Evolutionary conservation across 2,888 invertebrate genomes (phyloP).

Genomic region (Ditylenchus weischeri): DNA sequence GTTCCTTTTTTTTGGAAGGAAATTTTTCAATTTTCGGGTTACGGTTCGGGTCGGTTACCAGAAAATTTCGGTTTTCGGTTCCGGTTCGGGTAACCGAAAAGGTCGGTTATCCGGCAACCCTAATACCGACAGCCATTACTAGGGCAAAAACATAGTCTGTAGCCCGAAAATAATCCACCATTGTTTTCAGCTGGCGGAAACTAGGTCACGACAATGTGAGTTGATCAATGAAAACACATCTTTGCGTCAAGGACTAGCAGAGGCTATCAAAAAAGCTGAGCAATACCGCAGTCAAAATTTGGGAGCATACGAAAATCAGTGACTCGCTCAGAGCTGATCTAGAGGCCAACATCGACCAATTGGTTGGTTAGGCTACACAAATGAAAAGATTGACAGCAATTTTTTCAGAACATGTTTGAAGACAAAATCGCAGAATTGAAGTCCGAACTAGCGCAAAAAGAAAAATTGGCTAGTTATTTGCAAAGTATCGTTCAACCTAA

Average conservation of each 20-base stretch:
- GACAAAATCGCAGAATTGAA: constrained; percentile 29
- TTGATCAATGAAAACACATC: constrained; percentile 34
- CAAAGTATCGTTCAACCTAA: constrained; percentile 37
- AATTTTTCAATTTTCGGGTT: too few relatives aligned
- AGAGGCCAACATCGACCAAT: not conserved
- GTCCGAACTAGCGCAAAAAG: constrained; percentile 34
- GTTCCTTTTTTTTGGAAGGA: too few relatives aligned
- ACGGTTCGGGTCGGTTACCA: too few relatives aligned
- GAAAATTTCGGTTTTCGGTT: too few relatives aligned
- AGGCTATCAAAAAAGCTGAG: constrained; percentile 31
- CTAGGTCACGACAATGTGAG: constrained; percentile 19
- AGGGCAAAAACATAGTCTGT: too few relatives aligned
- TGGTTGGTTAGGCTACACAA: not conserved
- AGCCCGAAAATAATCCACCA: too few relatives aligned
- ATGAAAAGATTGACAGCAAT: not conserved
- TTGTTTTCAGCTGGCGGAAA: constrained; percentile 16
- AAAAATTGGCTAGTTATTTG: constrained; percentile 35
- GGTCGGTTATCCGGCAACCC: too few relatives aligned
- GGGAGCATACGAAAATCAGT: constrained; percentile 1
- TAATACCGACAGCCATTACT: too few relatives aligned
- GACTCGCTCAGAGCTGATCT: not conserved
- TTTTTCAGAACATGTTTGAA: constrained; percentile 27
- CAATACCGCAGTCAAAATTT: constrained; percentile 21
- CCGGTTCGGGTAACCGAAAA: too few relatives aligned
- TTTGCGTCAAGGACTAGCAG: constrained; percentile 29